Base-by-base conservation (phyloP, 2,113 vertebrate genomes). In the Chionodraco myersi region DNA sequence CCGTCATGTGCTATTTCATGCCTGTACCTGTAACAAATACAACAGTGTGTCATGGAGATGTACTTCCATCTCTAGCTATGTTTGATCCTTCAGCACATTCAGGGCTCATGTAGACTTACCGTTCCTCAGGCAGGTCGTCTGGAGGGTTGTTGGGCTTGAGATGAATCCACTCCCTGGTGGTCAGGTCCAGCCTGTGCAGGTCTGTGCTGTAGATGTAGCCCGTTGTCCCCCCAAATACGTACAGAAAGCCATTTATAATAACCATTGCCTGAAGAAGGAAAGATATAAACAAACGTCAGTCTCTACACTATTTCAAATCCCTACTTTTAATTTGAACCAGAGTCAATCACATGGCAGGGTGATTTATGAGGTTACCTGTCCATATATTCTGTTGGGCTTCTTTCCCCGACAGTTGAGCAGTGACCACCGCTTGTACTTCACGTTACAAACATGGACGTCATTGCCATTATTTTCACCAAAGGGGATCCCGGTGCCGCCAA, bases 171-270 rank as follows among this genome's bases (percentile, higher is more conserved):
- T 99, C 98, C 10, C 97, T 93, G 10, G 97, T 98, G 79, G 96
- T 98, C 82, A 99, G 96, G 89, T 99, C 98, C 79, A 99, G 93
- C 69, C 96, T 96, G 91, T 99, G 98, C 2, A 99, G 94, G 86
- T 99, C 98, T 26, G 98, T 99, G 88, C 97, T 99, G 89, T 99
- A 99, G 59, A 98, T 96, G 88, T 99, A 99, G 1, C 98, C 98
- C 0, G 98, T 99, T 0, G 98, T 99, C 47, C 98, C 98, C 59
- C 98, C 98, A 84, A 99, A 99, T 48, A 99, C 97, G 1, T 99
- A 99, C 3, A 99, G 94, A 77, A 96, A 97, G 4, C 98, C 97
- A 0, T 97, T 98, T 92, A 99, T 99, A 87, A 99, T 99, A 72
- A 97, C 97, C 98, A 99, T 99, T 3, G 98, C 98, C 98, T 99